Conservation (phyloP, 2,888 invertebrate genomes). For the Clistopyga incitator region DNA sequence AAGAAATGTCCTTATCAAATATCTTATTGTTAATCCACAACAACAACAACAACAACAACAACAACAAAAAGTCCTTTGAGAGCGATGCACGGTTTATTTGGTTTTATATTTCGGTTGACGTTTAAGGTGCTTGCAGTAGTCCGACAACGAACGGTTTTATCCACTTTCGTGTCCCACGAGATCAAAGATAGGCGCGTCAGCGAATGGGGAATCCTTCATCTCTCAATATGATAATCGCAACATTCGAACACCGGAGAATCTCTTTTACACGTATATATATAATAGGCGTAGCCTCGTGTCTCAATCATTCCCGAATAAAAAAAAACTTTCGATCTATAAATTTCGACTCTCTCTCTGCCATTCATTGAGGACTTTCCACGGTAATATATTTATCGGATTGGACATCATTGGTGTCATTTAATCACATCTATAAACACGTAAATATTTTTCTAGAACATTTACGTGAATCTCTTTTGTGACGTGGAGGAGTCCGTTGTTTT, state of each 20-base stretch:
- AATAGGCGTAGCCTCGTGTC: not conserved
- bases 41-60: no score
- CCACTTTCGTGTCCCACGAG: conserved; percentile 40
- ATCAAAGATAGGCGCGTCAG: conserved; percentile 20
- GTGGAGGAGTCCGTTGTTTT: no score
- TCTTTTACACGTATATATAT: not conserved
- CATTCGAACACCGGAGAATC: not conserved
- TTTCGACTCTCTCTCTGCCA: conserved; percentile 31
- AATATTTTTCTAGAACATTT: not conserved
- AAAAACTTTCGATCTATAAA: conserved; percentile 42
- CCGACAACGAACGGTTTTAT: conserved; percentile 34
- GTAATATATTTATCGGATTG: not conserved
- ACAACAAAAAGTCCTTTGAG: no score
- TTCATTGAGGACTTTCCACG: conserved; percentile 22
- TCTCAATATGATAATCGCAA: conserved; percentile 26
- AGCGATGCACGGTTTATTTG: not conserved
- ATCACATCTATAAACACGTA: not conserved
- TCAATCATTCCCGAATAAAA: conserved; percentile 21
- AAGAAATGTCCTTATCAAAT: not conserved
- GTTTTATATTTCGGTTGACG: not conserved
- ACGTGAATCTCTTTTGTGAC: no score
- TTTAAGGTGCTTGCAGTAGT: not conserved
- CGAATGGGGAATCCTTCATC: not conserved
- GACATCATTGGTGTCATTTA: not conserved
- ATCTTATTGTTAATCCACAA: not conserved